These are phyloP conservation scores for Tachysurus fulvidraco DNA, from an alignment of 2,113 vertebrate genomes.

Conservation along the genomic window DNA sequence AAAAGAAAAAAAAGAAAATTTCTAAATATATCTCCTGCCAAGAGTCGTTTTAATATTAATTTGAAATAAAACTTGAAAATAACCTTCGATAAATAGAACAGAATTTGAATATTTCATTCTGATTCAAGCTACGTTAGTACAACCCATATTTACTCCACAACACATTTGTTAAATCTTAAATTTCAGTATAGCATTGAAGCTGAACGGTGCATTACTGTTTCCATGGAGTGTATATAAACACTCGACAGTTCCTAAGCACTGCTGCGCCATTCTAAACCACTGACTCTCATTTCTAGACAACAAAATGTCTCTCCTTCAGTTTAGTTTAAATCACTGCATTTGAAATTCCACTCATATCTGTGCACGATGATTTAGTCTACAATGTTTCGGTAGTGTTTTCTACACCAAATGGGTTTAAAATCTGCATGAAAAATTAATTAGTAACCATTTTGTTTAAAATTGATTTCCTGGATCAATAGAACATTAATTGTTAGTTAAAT, in stretches of 20 bases:
- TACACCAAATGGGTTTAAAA: neutral
- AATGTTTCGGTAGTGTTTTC: neutral
- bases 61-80: neutral
- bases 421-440: neutral
- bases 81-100: neutral
- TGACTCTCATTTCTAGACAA: neutral
- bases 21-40: too few species aligned
- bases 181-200: neutral
- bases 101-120: neutral
- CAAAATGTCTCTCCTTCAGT: neutral
- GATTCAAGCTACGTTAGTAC: neutral
- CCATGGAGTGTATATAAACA: conserved; percentile 32
- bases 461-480: neutral
- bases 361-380: neutral
- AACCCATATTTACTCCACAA: neutral
- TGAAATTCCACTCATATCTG: neutral
- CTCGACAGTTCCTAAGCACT: conserved; percentile 29
- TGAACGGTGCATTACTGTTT: conserved; percentile 21
- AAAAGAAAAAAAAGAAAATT: too few species aligned
- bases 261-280: conserved; percentile 10
- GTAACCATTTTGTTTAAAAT: neutral
- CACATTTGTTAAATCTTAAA: neutral
- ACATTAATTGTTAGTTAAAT: neutral
- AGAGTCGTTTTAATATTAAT: neutral
- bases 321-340: neutral